phyloP scores from a whole-genome alignment of 2,797 vertebrate species.

The Epinephelus awoara region DNA sequence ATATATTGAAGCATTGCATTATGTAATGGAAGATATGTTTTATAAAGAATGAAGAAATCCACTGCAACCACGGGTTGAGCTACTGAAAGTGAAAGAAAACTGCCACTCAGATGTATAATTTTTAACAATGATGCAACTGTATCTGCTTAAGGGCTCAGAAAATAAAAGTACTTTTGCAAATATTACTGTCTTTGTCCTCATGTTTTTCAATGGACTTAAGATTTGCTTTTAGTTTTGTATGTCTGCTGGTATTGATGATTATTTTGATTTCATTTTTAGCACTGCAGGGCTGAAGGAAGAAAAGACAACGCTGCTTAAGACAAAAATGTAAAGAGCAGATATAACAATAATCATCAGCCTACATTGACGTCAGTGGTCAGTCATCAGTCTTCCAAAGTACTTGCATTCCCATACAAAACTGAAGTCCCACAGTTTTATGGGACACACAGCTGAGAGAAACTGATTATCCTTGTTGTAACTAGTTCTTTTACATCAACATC shows the following conservation, averaged over 20 bases:
- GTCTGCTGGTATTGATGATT: background rate
- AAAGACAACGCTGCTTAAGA: background rate
- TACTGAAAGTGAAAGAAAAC: constrained; percentile 70
- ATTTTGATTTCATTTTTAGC: background rate
- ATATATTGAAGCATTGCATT: background rate
- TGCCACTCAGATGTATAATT: constrained; percentile 37
- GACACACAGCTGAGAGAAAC: background rate
- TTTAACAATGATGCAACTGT: constrained; percentile 45
- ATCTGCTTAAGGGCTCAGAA: constrained; percentile 65
- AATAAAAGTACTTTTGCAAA: constrained; percentile 69
- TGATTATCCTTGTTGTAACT: background rate
- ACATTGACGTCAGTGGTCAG: too few species aligned
- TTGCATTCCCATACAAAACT: too few species aligned
- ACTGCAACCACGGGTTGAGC: constrained; percentile 43
- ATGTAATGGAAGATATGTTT: constrained; percentile 6
- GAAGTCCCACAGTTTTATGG: background rate
- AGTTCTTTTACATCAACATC: background rate
- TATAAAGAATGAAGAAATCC: constrained; percentile 63
- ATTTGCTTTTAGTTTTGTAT: background rate
- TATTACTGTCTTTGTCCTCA: background rate
- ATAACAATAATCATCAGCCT: too few species aligned
- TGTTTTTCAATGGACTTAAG: background rate
- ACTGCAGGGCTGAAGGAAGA: background rate
- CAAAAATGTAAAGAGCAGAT: background rate
- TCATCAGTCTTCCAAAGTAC: too few species aligned